phyloP scores from a whole-genome alignment of 2,888 invertebrate genomes.

The Cylindroiulus punctatus region DNA sequence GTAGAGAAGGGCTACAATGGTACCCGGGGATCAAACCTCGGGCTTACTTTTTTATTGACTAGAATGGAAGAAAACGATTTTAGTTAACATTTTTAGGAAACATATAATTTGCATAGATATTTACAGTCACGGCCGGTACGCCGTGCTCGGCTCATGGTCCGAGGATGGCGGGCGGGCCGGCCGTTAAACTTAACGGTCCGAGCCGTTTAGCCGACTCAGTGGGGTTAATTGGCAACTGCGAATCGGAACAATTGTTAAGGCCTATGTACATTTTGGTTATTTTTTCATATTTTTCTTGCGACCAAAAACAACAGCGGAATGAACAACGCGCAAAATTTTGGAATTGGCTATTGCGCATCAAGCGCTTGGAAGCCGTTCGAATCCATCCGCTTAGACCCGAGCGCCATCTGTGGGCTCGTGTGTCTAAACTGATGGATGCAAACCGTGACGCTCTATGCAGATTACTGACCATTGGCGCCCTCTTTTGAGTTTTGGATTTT shows the following conservation, averaged over 20 bases:
- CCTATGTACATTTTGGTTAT: not conserved
- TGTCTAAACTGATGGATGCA: too few relatives aligned
- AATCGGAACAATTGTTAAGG: constrained; percentile 4
- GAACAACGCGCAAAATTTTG: not conserved
- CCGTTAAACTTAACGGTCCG: not conserved
- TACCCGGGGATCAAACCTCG: not conserved
- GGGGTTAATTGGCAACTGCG: not conserved
- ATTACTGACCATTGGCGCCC: too few relatives aligned
- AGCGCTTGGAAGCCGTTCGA: not conserved
- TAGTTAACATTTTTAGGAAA: constrained; percentile 14
- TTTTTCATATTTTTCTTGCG: not conserved
- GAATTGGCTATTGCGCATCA: not conserved
- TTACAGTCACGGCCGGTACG: not conserved
- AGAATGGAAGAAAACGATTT: constrained; percentile 32
- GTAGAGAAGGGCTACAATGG: not conserved
- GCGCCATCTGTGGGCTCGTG: too few relatives aligned
- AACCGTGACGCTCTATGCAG: too few relatives aligned
- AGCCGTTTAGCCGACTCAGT: not conserved
- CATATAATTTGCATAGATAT: constrained; percentile 33
- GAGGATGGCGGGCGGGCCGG: not conserved
- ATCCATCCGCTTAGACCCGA: too few relatives aligned
- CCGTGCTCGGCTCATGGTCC: not conserved
- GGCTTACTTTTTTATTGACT: constrained; percentile 14
- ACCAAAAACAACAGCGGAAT: not conserved
- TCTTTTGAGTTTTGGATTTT: too few relatives aligned